Base-by-base conservation (phyloP, 2,797 vertebrate species). In the Thunnus albacares region DNA sequence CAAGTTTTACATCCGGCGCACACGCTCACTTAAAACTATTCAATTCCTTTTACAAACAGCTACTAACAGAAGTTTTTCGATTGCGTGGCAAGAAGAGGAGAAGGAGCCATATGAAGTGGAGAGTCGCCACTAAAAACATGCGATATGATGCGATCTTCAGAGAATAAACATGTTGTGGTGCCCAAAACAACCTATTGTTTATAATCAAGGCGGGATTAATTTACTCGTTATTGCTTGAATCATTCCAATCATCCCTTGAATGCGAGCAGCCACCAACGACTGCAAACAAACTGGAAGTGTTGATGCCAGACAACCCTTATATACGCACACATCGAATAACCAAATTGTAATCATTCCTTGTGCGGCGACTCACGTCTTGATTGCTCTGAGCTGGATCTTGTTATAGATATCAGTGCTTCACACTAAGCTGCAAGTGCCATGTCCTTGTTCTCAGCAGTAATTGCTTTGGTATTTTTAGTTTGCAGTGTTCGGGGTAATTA, bases 381-480 rank as follows among this genome's bases (percentile, higher is more conserved):
- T 86, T 89, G 87, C 90, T 85, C 77, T 4, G 82, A 79, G 84
- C 87, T 59, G 82, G 93, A 95, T 94, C 92, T 93, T 85, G 89
- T 94, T 94, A 91, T 77, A 93, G 94, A 95, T 94, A 94, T 75
- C 78, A 53, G 60, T 1, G 52, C 79, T 83, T 86, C 74, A 79
- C 63, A 71, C 81, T 84, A 84, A 88, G 80, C 85, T 80, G 82
- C 85, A 83, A 90, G 90, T 90, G 81, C 78, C 66, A 1, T 17
- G 85, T 91, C 86, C 81, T 89, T 82, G 83, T 30, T 71, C 88
- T 82, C 63, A 4, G 80, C 89, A 82, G 89, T 94, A 94, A 94
- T 93, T 95, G 87, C 90, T 83, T 89, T 83, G 90, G 90, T 92
- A 93, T 92, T 93, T 92, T 92, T 91, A 93, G 91, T 92, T 79